Evolutionary conservation across 37 sponge, comb jelly and placozoan species (phyloP), one percentile per base, ranked within the genome.

Genomic region (Bolinopsis microptera): DNA sequence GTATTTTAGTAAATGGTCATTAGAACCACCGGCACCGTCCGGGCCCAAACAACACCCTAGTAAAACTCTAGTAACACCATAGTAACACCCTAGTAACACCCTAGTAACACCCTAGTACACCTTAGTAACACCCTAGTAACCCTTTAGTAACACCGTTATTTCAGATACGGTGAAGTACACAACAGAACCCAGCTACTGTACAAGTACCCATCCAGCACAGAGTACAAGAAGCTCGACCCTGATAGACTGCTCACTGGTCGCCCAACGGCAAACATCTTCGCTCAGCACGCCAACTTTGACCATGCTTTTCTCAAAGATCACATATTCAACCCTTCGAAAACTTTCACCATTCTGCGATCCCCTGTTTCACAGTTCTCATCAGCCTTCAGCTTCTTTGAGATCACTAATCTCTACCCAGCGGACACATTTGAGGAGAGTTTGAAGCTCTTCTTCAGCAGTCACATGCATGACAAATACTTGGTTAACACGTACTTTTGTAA

Each of bases 391-490:
- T 72, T 72, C 75, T 72, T 72, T 24, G 31, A 72, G 26, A 72
- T 23, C 3, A 72, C 75, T 2, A 21, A 5, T 8, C 75, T 30
- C n/a, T 72, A 72, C 75, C 75, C 75, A 3, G 75, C 75, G n/a
- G 31, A 72, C n/a, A 72, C 75, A 21, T 72, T 72, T 72, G 75
- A 72, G 18, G 75, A 72, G 75, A 72, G 75, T 24, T 23, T 72
- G 21, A 72, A 72, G 75, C 31, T 30, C 31, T 72, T 72, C 75
- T 28, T 72, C 31, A 72, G 25, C 21, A 72, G 31, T 28, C 61
- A 48, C 13, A 13, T 5, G 5, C 75, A 72, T 28, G 26, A n/a
- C 26, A 28, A 72, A 21, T 72, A 72, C 75, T 28, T 72, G 31
- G 18, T 24, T 5, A 21, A 72, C 3, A 24, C 75, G 5, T 72